A percentile compares a stretch with the other conserved stretches of the same genome.
These are phyloP conservation scores for Charanyca ferruginea DNA, from an alignment of 2,888 invertebrate genomes.

Conservation along the genomic window DNA sequence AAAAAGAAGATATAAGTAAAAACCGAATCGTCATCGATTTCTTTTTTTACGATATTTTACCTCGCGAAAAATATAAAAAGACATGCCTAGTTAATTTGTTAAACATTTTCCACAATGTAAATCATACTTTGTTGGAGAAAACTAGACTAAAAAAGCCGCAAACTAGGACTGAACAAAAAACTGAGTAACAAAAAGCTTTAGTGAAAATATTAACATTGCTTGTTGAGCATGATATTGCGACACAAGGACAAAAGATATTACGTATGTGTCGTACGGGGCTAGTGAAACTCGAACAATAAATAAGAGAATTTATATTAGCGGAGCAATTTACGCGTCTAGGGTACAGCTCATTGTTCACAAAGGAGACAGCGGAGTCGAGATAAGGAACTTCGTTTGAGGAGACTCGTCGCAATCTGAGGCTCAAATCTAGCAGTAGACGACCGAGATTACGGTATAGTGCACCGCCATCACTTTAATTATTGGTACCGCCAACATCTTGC, in stretches of 20 bases:
- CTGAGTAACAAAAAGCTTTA: constrained; percentile 13
- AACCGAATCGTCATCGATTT: not conserved
- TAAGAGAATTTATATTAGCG: constrained; percentile 58
- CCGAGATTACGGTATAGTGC: constrained; percentile 46
- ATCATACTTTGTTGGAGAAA: constrained; percentile 21
- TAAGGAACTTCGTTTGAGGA: constrained; percentile 60
- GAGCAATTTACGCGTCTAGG: constrained; percentile 61
- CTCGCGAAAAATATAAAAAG: not conserved
- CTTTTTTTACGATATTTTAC: constrained; percentile 5
- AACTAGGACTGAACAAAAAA: constrained; percentile 13
- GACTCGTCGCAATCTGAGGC: constrained; percentile 52
- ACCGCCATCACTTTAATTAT: constrained; percentile 38
- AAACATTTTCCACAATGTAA: constrained; percentile 11
- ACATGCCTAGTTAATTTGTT: constrained; percentile 3
- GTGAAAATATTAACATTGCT: constrained; percentile 34
- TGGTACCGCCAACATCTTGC: constrained; percentile 13
- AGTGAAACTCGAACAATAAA: constrained; percentile 36
- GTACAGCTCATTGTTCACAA: constrained; percentile 57
- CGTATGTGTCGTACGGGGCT: constrained; percentile 16
- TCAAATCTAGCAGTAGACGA: constrained; percentile 56
- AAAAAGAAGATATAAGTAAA: constrained; percentile 11
- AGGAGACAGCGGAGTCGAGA: constrained; percentile 59
- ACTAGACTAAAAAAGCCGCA: constrained; percentile 16
- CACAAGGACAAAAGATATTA: constrained; percentile 34
- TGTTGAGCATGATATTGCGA: constrained; percentile 23